Conservation (phyloP, 1,140 invertebrate genomes). For the Zaprionus nigranus region DNA sequence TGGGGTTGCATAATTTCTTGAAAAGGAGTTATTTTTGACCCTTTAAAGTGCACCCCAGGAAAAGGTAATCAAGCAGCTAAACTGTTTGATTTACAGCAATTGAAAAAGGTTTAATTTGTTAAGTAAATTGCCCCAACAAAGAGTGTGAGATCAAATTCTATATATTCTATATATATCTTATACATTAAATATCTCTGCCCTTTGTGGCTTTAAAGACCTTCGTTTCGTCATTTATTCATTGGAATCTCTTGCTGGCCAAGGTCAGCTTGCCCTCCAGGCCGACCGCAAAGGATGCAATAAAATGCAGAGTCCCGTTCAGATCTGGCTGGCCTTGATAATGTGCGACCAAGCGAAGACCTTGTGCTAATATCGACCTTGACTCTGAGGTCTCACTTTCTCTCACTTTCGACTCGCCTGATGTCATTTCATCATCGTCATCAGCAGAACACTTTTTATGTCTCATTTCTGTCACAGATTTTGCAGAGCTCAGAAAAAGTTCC, state of each 20-base stretch:
- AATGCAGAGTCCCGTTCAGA: constrained; percentile 35
- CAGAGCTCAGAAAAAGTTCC: constrained; percentile 39
- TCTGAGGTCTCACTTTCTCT: constrained; percentile 24
- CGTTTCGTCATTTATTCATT: constrained; percentile 32
- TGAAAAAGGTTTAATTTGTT: neutral
- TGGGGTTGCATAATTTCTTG: constrained; percentile 38
- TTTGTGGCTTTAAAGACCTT: constrained; percentile 23
- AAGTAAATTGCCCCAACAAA: neutral
- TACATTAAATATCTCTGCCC: too few species aligned
- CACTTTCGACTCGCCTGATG: constrained; percentile 18
- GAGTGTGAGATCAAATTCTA: neutral
- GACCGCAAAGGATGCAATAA: constrained; percentile 49
- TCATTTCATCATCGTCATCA: constrained; percentile 63
- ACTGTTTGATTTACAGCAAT: too few species aligned
- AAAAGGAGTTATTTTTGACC: neutral
- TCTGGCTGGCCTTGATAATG: constrained; percentile 36
- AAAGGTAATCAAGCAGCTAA: neutral
- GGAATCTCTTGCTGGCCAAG: constrained; percentile 31
- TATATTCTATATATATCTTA: neutral
- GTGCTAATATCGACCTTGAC: constrained; percentile 36
- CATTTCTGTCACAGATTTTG: constrained; percentile 76
- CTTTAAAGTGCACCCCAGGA: neutral
- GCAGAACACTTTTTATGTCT: constrained; percentile 63
- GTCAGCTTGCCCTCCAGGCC: constrained; percentile 4
- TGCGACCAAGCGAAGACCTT: constrained; percentile 8